These are phyloP conservation scores for Pholis gunnellus DNA, from an alignment of 2,113 vertebrate species.

Conservation along the genomic window DNA sequence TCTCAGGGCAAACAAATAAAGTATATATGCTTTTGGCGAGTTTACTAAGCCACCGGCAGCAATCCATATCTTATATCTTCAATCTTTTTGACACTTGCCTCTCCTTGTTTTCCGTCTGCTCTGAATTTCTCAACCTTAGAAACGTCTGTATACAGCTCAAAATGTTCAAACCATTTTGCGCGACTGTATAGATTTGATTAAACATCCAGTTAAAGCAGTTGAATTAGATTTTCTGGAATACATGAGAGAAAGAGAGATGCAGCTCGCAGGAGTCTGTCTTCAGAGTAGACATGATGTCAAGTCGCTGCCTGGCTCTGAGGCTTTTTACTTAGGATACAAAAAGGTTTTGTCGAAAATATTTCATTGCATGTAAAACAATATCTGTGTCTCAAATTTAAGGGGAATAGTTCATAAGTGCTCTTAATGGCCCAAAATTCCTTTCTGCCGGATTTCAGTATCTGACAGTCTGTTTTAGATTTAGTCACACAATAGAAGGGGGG, in stretches of 20 bases:
- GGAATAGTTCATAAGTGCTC: background rate
- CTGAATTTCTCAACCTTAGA: background rate
- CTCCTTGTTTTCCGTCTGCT: background rate
- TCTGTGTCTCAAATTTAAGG: background rate
- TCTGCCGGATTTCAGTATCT: background rate
- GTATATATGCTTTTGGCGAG: background rate
- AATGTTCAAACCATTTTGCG: background rate
- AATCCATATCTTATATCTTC: background rate
- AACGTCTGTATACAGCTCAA: background rate
- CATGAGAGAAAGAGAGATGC: background rate
- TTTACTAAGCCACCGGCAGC: conserved; percentile 3
- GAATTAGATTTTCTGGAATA: conserved; percentile 4
- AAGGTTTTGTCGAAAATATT: background rate
- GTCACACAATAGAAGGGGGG: background rate
- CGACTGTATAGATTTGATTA: background rate
- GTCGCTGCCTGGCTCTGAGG: conserved; percentile 19
- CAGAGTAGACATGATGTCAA: conserved; percentile 56
- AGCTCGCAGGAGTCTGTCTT: background rate
- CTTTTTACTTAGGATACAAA: conserved; percentile 45
- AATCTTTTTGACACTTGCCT: background rate
- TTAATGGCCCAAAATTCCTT: background rate
- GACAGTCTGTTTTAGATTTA: conserved; percentile 45
- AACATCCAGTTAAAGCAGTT: background rate
- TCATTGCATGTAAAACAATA: conserved; percentile 7
- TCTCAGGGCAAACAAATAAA: background rate